These are phyloP conservation scores for Drosophila persimilis DNA, from an alignment of 1,140 invertebrate genomes.

Conservation along the genomic window DNA sequence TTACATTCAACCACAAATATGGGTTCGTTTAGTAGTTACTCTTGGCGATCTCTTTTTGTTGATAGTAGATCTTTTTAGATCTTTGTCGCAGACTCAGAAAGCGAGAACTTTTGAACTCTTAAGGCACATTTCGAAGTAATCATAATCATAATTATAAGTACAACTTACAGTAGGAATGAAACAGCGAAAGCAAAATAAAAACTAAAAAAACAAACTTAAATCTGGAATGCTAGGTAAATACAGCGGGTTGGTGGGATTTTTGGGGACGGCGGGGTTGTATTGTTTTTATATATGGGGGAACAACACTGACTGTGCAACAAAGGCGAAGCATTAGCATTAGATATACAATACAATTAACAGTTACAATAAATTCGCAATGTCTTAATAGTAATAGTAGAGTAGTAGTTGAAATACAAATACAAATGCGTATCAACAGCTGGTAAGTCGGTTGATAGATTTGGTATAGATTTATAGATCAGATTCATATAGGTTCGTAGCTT, in stretches of 20 bases:
- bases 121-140: constrained; percentile 73
- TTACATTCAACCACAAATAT: constrained; percentile 13
- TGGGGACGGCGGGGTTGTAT: too few relatives aligned
- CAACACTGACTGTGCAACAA: constrained; percentile 63
- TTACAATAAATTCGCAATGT: constrained; percentile 77
- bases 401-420: constrained; percentile 48
- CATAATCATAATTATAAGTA: constrained; percentile 34
- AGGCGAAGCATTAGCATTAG: constrained; percentile 36
- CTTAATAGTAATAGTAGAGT: constrained; percentile 46
- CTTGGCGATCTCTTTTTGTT: constrained; percentile 21
- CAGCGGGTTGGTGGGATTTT: constrained; percentile 1
- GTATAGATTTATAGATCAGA: constrained; percentile 18
- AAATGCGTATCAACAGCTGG: constrained; percentile 67
- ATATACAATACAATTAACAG: constrained; percentile 48
- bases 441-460: constrained; percentile 51
- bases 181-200: constrained; percentile 40
- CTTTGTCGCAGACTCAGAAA: constrained; percentile 37
- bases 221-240: background rate
- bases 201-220: constrained; percentile 5
- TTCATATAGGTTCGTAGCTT: constrained; percentile 36
- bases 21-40: constrained; percentile 28
- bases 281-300: constrained; percentile 1
- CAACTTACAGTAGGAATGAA: constrained; percentile 46
- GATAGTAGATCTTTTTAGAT: constrained; percentile 22
- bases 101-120: constrained; percentile 66